Evolutionary conservation across 2,113 vertebrate species (phyloP).

Genomic region (Terrapene triunguis): DNA sequence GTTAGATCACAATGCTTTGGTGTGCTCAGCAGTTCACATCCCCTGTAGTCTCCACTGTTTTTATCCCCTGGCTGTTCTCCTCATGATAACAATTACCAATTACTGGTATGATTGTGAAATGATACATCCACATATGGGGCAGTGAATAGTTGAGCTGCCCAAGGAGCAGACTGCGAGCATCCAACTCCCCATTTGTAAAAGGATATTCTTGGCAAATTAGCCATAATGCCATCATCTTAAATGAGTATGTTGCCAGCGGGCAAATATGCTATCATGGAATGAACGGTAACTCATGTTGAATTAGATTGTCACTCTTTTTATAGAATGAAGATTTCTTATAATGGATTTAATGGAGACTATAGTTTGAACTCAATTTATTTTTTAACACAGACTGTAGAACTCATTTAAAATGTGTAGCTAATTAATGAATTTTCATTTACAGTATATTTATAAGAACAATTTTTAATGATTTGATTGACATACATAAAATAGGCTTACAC

Average conservation of each 20-base stretch:
- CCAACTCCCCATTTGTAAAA: accelerated
- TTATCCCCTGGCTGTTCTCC: background rate
- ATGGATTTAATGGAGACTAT: background rate
- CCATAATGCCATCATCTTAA: background rate
- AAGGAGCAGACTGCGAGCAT: background rate
- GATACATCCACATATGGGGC: too few species aligned
- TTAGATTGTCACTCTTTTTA: background rate
- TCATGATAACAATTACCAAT: background rate
- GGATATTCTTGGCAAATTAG: background rate
- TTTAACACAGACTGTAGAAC: background rate
- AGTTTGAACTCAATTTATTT: constrained; percentile 41
- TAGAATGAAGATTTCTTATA: background rate
- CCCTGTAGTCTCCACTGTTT: background rate
- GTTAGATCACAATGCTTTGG: background rate
- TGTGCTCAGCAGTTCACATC: background rate
- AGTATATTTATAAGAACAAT: constrained; percentile 22
- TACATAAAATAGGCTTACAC: background rate
- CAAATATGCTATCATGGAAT: background rate
- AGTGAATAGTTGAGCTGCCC: too few species aligned
- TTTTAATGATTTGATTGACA: constrained; percentile 55
- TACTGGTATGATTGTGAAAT: background rate
- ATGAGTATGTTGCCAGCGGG: background rate
- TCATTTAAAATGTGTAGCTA: constrained; percentile 29
- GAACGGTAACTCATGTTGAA: background rate
- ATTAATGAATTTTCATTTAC: constrained; percentile 9